phyloP scores from a whole-genome alignment of 2,888 invertebrate species.

The Cataglyphis altisquamis region DNA sequence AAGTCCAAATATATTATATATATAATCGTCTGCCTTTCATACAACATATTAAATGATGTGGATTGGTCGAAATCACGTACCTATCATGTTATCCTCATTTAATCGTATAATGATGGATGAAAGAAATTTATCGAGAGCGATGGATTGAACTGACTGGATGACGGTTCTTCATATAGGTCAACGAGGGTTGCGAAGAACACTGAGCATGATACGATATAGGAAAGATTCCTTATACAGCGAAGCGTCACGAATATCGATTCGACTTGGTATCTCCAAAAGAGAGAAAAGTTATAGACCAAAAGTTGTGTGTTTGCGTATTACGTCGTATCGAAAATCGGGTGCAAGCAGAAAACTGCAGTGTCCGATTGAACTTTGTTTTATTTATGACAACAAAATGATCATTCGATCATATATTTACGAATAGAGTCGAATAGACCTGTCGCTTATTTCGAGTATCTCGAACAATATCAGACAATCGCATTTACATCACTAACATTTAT shows the following conservation, averaged over 20 bases:
- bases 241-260: constrained; percentile 29
- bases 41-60: constrained; percentile 5
- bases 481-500: constrained; percentile 27
- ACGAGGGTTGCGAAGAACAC: constrained; percentile 22
- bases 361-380: constrained; percentile 20
- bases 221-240: background rate
- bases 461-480: constrained; percentile 8
- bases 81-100: background rate
- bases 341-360: background rate
- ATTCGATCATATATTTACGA: background rate
- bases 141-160: constrained; percentile 12
- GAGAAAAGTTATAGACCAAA: background rate
- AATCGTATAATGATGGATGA: constrained; percentile 8
- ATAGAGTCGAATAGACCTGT: constrained; percentile 11
- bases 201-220: background rate
- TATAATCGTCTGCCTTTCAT: background rate
- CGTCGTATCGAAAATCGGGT: constrained; percentile 9
- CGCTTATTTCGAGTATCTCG: background rate
- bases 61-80: background rate
- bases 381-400: constrained; percentile 16
- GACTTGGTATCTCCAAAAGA: background rate
- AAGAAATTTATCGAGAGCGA: background rate
- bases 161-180: background rate
- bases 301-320: constrained; percentile 6
- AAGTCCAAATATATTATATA: background rate